Evolutionary conservation across 2,113 vertebrate genomes (phyloP).

Genomic region (Strigops habroptila): DNA sequence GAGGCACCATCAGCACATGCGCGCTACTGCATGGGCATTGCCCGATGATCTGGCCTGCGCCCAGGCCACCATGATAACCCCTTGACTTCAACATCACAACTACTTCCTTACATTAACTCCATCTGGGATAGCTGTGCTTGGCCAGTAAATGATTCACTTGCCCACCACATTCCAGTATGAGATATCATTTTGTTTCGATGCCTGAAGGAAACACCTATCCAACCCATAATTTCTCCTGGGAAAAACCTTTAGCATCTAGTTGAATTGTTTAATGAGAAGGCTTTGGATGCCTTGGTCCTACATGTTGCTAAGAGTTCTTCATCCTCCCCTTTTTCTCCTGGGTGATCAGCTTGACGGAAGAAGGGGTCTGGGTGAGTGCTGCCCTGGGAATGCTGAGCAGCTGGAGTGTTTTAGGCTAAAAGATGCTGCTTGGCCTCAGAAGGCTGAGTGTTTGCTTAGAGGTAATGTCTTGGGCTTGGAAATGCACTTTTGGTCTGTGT

Average conservation of each 20-base stretch:
- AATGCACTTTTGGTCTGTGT: conserved; percentile 4
- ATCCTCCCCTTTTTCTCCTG: background rate
- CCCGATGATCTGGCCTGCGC: background rate
- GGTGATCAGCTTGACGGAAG: background rate
- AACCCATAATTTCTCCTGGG: background rate
- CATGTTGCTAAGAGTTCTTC: background rate
- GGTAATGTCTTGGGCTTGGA: background rate
- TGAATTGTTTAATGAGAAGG: background rate
- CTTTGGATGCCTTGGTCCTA: background rate
- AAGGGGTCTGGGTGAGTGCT: background rate
- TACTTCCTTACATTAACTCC: background rate
- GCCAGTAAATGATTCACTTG: background rate
- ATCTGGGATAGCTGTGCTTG: background rate
- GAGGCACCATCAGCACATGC: rapidly evolving
- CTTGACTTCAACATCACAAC: background rate
- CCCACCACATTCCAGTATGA: background rate
- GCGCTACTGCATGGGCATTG: background rate
- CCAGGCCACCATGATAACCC: rapidly evolving
- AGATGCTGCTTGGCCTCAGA: background rate
- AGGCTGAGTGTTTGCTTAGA: background rate
- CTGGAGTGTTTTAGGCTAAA: background rate
- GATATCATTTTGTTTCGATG: background rate
- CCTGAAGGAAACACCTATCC: background rate
- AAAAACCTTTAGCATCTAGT: background rate
- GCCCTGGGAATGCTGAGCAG: background rate